A percentile compares a stretch with the other conserved stretches of the same genome.
These are phyloP conservation scores for Zelostemma sp. DNA, from an alignment of 1,140 invertebrate genomes.

Conservation along the genomic window DNA sequence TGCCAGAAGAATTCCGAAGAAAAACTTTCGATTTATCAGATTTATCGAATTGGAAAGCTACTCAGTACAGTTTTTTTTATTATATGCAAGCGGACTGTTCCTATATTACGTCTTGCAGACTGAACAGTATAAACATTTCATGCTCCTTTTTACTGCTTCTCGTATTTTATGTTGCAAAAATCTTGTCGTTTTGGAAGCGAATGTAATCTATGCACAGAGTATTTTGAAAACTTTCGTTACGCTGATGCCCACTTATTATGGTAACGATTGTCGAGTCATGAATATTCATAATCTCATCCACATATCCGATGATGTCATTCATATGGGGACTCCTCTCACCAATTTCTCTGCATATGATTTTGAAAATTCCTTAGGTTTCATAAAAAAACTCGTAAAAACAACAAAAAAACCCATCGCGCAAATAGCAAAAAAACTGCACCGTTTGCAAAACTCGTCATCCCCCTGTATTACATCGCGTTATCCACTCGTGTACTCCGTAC, in stretches of 20 bases:
- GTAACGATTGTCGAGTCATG: conserved; percentile 23
- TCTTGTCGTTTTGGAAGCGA: conserved; percentile 6
- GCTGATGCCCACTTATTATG: conserved; percentile 39
- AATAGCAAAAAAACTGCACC: too few relatives aligned
- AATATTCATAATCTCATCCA: conserved; percentile 46
- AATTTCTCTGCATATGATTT: conserved; percentile 29
- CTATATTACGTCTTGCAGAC: too few relatives aligned
- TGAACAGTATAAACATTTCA: conserved; percentile 44
- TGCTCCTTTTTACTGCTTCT: conserved; percentile 36
- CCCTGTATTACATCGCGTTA: too few relatives aligned
- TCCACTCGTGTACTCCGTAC: too few relatives aligned
- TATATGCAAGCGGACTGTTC: too few relatives aligned
- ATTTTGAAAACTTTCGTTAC: conserved; percentile 43
- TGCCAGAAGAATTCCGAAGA: conserved; percentile 33
- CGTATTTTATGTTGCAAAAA: conserved; percentile 31
- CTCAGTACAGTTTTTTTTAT: too few relatives aligned
- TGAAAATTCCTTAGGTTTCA: too few relatives aligned
- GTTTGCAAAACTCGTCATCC: too few relatives aligned
- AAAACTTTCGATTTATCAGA: conserved; percentile 16
- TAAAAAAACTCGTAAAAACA: too few relatives aligned
- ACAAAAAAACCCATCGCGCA: too few relatives aligned
- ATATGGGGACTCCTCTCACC: conserved; percentile 21
- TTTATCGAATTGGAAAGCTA: too few relatives aligned
- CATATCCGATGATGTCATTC: conserved; percentile 37
- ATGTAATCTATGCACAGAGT: conserved; percentile 27